Evolutionary conservation across 2,888 invertebrate species (phyloP), one percentile per base, ranked within the genome.

Genomic region (Strigamia crassipes): DNA sequence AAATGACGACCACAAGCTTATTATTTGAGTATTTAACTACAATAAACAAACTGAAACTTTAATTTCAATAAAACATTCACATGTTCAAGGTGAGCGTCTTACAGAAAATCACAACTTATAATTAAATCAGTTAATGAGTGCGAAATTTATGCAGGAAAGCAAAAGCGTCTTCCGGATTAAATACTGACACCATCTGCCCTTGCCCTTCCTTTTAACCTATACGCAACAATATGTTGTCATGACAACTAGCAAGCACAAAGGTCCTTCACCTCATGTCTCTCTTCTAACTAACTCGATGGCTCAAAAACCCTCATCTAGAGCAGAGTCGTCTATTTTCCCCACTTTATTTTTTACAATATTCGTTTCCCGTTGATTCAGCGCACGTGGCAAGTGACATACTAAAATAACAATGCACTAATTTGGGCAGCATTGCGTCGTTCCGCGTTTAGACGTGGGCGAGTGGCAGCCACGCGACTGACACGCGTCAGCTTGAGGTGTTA

Each of bases 401-500:
- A 27, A 73, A 73, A 73, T 73, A 73, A 73, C 73, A 73, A 73
- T 73, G 31, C 73, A 27, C 51, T 51, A 51, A 51, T 51, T 51
- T 15, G 51, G 15, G 27, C 73, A 27, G 27, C 27, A 27, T 27
- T 27, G 27, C 27, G 27, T 27, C 27, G 51, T 51, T 51, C 51
- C 51, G 51, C 51, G 18, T 51, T 51, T 27, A 6, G 61, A 10
- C 18, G 21, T 18, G n/a, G 61, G 61, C 61, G 61, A 23, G 31
- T 73, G 73, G 13, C 73, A 31, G 73, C 73, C 73, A 73, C 31
- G 73, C 31, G 73, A 73, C 73, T 73, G 73, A 27, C 73, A 73
- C 73, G 73, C 73, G 27, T 73, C 73, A 73, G 73, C 73, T 73
- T 27, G 73, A 73, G 73, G 73, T 73, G 73, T 73, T 73, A 27